A percentile compares a stretch with the other conserved stretches of the same genome.
phyloP scores from a whole-genome alignment of 2,888 invertebrate species.

The Andrena chrysosceles region DNA sequence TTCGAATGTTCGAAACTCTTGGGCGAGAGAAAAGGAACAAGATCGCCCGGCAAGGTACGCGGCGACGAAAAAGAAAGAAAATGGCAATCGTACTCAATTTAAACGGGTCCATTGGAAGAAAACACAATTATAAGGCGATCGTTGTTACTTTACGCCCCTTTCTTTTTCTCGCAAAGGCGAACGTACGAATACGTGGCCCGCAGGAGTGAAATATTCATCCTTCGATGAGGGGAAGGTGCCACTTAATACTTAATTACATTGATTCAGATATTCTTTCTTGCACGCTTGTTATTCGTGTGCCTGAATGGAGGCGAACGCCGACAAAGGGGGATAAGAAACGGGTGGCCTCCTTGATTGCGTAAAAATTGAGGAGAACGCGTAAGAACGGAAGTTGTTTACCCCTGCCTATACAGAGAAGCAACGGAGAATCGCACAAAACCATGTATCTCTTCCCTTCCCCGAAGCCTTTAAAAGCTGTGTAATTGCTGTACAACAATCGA shows the following conservation, averaged over 20 bases:
- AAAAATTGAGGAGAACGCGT: slow-evolving; percentile 58
- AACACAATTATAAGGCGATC: slow-evolving; percentile 9
- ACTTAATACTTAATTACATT: slow-evolving; percentile 23
- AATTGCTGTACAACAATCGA: too few species aligned
- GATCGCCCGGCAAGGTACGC: not conserved
- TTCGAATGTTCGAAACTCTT: slow-evolving; percentile 7
- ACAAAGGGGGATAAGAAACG: slow-evolving; percentile 28
- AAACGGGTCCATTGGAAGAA: not conserved
- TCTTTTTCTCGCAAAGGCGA: not conserved
- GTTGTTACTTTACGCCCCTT: not conserved
- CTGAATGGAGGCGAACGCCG: not conserved
- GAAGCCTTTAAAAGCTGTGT: too few species aligned
- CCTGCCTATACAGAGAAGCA: not conserved
- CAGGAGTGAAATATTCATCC: slow-evolving; percentile 4
- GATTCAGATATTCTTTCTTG: slow-evolving; percentile 13
- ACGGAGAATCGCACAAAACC: not conserved
- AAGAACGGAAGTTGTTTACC: slow-evolving; percentile 21
- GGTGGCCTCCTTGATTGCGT: slow-evolving; percentile 38
- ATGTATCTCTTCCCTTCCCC: too few species aligned
- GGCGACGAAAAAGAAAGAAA: not conserved
- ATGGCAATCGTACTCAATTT: slow-evolving; percentile 20
- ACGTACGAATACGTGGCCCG: not conserved
- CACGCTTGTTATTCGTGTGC: not conserved
- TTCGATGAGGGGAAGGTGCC: slow-evolving; percentile 4
- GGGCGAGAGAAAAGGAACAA: not conserved